Evolutionary conservation across 2,888 invertebrate species (phyloP).

Genomic region (Dasypogon diadema): DNA sequence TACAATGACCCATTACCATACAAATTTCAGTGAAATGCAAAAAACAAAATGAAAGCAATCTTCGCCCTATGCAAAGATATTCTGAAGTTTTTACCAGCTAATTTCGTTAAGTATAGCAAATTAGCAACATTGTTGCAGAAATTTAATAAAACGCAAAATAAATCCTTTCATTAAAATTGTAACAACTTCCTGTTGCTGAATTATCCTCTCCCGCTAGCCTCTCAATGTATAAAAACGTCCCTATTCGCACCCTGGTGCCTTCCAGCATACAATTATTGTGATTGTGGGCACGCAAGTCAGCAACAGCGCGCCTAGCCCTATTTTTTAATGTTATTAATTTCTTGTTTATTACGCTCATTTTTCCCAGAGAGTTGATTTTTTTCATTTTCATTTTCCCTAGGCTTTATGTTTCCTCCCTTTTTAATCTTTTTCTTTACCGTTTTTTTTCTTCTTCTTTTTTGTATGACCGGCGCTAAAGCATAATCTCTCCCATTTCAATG

Average conservation of each 20-base stretch:
- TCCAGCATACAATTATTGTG: constrained; percentile 25
- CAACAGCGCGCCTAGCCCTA: constrained; percentile 42
- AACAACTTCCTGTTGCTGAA: constrained; percentile 32
- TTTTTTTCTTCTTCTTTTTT: background rate
- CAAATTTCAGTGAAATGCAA: no score
- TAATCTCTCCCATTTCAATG: constrained; percentile 39
- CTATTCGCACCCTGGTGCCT: constrained; percentile 26
- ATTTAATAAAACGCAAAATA: constrained; percentile 22
- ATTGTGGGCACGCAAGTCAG: constrained; percentile 49
- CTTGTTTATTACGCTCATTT: constrained; percentile 50
- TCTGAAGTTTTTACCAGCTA: no score
- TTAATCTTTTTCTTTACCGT: background rate
- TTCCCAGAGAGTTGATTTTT: constrained; percentile 15
- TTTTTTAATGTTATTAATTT: constrained; percentile 51
- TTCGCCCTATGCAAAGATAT: no score
- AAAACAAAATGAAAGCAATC: no score
- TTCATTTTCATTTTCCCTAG: no score
- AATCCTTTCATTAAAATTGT: constrained; percentile 43
- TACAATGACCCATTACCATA: no score
- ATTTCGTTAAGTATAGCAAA: background rate
- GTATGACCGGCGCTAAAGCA: constrained; percentile 21
- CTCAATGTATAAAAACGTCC: constrained; percentile 8
- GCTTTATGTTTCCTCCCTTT: constrained; percentile 1
- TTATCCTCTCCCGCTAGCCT: background rate
- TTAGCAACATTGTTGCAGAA: background rate